These are phyloP conservation scores for Pipistrellus pipistrellus DNA, from an alignment of 2,797 vertebrate genomes.

Conservation along the genomic window DNA sequence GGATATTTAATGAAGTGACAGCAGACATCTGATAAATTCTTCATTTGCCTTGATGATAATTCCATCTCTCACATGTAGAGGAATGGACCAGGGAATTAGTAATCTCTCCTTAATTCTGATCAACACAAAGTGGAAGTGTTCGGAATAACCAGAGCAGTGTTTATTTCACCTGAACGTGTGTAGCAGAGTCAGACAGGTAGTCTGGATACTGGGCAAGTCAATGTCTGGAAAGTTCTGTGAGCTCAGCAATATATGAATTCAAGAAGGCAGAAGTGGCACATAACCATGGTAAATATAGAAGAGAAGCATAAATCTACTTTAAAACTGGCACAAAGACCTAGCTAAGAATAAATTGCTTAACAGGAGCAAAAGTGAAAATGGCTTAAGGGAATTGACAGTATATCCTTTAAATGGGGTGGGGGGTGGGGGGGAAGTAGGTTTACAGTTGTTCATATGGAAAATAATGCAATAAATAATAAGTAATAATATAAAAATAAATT, in stretches of 20 bases:
- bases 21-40: background rate
- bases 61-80: conserved; percentile 40
- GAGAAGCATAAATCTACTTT: conserved; percentile 5
- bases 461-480: background rate
- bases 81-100: background rate
- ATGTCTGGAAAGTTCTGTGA: background rate
- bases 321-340: conserved; percentile 20
- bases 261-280: background rate
- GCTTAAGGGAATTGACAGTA: background rate
- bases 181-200: background rate
- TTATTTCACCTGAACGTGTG: background rate
- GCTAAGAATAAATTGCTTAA: conserved; percentile 39
- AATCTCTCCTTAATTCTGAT: conserved; percentile 47
- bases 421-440: background rate
- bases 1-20: background rate
- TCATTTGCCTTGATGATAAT: conserved; percentile 5
- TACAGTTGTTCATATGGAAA: background rate
- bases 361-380: background rate
- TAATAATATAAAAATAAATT: background rate
- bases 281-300: background rate
- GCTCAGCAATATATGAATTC: background rate
- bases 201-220: background rate
- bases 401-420: background rate
- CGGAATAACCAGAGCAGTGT: background rate
- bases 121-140: background rate